Evolutionary conservation across 2,888 invertebrate species (phyloP).

Genomic region (Allolobophora icterica): DNA sequence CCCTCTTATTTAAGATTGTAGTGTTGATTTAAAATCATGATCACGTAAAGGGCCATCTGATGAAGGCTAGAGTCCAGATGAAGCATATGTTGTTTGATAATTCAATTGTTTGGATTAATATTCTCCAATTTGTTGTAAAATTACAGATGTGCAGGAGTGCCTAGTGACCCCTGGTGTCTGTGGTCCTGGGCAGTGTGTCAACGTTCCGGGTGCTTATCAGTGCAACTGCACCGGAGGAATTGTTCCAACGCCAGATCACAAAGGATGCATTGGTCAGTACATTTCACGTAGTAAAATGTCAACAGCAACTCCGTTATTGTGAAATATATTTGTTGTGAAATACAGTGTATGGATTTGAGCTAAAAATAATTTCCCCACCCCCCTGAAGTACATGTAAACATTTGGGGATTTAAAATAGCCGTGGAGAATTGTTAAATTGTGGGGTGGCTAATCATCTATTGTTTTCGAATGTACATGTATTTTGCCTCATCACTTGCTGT

Average conservation of each 20-base stretch:
- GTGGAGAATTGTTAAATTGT: too few relatives aligned
- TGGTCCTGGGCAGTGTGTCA: constrained; percentile 73
- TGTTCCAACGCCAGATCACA: constrained; percentile 73
- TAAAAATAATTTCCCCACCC: too few relatives aligned
- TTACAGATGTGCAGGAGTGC: constrained; percentile 83
- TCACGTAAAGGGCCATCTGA: background rate
- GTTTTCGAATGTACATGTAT: too few relatives aligned
- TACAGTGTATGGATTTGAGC: too few relatives aligned
- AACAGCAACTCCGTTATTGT: background rate
- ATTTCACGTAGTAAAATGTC: background rate
- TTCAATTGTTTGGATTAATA: background rate
- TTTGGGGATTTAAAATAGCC: too few relatives aligned
- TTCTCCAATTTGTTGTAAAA: background rate
- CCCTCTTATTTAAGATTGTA: too few relatives aligned
- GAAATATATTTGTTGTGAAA: background rate
- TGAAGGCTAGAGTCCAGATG: background rate
- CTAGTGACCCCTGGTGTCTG: constrained; percentile 71
- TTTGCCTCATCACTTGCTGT: too few relatives aligned
- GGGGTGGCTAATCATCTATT: too few relatives aligned
- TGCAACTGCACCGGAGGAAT: constrained; percentile 76
- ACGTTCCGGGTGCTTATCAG: constrained; percentile 75
- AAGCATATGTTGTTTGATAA: background rate
- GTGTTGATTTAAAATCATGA: background rate
- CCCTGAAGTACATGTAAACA: too few relatives aligned
- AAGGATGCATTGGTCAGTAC: constrained; percentile 74